Evolutionary conservation across 2,797 vertebrate genomes (phyloP).

Genomic region (Hippocampus kuda): DNA sequence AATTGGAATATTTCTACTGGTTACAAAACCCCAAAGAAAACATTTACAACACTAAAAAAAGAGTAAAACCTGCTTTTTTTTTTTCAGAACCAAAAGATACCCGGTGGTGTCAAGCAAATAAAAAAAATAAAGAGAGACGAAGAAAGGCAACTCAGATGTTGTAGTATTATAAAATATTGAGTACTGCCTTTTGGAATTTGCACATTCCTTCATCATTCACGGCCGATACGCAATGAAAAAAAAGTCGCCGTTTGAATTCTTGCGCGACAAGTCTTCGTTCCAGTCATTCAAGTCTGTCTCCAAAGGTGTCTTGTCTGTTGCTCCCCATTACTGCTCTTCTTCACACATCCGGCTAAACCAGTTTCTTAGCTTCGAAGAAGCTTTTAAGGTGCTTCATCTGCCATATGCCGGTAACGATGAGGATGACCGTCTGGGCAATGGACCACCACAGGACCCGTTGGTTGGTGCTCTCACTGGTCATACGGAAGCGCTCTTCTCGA

Average conservation of each 20-base stretch:
- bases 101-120: background rate
- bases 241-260: background rate
- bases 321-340: background rate
- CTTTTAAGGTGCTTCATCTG: constrained; percentile 95
- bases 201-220: constrained; percentile 5
- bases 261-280: constrained; percentile 1
- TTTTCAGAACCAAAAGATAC: background rate
- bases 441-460: constrained; percentile 97
- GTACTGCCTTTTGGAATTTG: background rate
- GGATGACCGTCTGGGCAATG: constrained; percentile 88
- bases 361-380: constrained; percentile 93
- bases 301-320: background rate
- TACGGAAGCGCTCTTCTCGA: constrained; percentile 86
- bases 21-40: background rate
- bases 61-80: background rate
- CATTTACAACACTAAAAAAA: background rate
- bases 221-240: constrained; percentile 11
- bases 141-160: background rate
- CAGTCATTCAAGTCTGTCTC: constrained; percentile 13
- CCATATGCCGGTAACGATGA: constrained; percentile 89
- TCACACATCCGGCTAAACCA: constrained; percentile 66
- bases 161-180: background rate
- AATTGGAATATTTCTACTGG: background rate
- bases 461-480: constrained; percentile 95
- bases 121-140: background rate